Conservation (phyloP, 2,888 invertebrate species). For the Ornithoptera alexandrae region DNA sequence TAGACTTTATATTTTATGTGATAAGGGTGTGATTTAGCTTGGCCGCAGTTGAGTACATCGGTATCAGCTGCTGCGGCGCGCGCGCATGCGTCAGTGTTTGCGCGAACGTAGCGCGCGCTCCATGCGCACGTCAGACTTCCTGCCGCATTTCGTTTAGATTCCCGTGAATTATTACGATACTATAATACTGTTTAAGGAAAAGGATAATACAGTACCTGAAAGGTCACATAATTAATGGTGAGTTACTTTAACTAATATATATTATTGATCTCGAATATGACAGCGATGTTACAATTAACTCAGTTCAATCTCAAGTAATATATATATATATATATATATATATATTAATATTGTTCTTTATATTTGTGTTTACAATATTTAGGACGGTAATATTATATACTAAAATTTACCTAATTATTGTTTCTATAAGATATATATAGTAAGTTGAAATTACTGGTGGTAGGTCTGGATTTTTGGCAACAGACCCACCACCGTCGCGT, state of each 20-base stretch:
- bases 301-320: too few relatives aligned
- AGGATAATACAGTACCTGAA: background rate
- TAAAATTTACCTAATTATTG: too few relatives aligned
- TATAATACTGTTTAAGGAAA: background rate
- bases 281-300: background rate
- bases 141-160: slow-evolving; percentile 40
- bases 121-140: slow-evolving; percentile 39
- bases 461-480: too few relatives aligned
- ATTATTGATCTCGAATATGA: background rate
- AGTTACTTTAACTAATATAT: slow-evolving; percentile 1
- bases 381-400: too few relatives aligned
- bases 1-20: slow-evolving; percentile 14
- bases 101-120: slow-evolving; percentile 57
- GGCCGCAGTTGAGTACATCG: slow-evolving; percentile 34
- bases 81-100: slow-evolving; percentile 62
- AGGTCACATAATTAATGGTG: slow-evolving; percentile 9
- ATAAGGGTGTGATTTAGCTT: slow-evolving; percentile 40
- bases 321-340: too few relatives aligned
- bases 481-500: too few relatives aligned
- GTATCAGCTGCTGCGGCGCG: slow-evolving; percentile 57
- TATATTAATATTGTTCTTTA: too few relatives aligned
- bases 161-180: slow-evolving; percentile 28
- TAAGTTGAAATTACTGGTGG: too few relatives aligned
- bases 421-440: too few relatives aligned
- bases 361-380: too few relatives aligned